Evolutionary conservation across 2,888 invertebrate genomes (phyloP).

Genomic region (Lacanobia wlatinum): DNA sequence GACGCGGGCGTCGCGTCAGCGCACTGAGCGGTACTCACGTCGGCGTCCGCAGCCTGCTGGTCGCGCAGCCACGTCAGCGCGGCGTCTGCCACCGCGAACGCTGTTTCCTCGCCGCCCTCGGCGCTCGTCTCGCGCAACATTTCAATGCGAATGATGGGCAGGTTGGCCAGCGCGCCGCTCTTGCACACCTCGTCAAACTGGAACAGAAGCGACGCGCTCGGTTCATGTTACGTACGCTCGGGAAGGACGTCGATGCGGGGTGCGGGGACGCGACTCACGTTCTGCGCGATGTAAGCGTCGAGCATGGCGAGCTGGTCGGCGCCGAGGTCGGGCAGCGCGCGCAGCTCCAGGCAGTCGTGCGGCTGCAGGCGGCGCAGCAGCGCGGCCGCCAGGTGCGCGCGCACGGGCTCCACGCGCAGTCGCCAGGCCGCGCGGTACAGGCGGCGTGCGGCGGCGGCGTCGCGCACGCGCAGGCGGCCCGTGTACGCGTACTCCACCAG

Average conservation of each 20-base stretch:
- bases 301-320: constrained; percentile 87
- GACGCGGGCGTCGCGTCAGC: too few species aligned
- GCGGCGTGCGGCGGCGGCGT: constrained; percentile 91
- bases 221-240: background rate
- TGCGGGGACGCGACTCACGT: constrained; percentile 86
- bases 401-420: constrained; percentile 94
- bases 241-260: too few species aligned
- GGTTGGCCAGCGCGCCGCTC: constrained; percentile 91
- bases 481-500: constrained; percentile 92
- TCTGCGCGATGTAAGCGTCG: constrained; percentile 93
- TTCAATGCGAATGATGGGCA: constrained; percentile 94
- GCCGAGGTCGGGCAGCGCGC: constrained; percentile 92
- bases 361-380: constrained; percentile 91
- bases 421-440: constrained; percentile 95
- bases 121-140: constrained; percentile 94
- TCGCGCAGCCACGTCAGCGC: constrained; percentile 92
- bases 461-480: constrained; percentile 90
- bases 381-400: constrained; percentile 93
- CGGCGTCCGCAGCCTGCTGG: constrained; percentile 67
- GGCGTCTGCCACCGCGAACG: constrained; percentile 91
- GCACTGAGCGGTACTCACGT: constrained; percentile 49
- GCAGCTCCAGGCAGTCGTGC: constrained; percentile 90
- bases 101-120: constrained; percentile 91
- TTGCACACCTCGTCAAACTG: constrained; percentile 93
- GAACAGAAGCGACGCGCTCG: background rate